Evolutionary conservation across 2,113 vertebrate genomes (phyloP).

Genomic region (Urocolius indicus): DNA sequence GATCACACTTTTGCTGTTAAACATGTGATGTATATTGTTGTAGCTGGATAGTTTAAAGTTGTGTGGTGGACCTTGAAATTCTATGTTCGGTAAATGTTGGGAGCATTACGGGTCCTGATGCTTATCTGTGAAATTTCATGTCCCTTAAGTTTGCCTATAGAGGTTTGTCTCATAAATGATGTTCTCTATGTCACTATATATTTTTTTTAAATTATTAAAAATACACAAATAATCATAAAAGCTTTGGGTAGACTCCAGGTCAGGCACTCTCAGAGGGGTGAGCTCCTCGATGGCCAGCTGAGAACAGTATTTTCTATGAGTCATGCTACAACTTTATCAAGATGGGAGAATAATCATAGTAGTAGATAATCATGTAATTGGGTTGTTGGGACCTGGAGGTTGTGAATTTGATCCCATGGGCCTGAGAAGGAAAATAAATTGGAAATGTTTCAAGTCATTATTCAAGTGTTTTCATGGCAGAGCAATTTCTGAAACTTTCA

Average conservation of each 20-base stretch:
- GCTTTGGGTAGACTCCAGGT: not conserved
- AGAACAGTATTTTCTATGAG: not conserved
- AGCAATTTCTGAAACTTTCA: not conserved
- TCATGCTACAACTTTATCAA: not conserved
- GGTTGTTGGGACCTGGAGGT: not conserved
- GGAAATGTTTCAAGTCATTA: not conserved
- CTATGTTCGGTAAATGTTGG: not conserved
- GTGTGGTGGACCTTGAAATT: not conserved
- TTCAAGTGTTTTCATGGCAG: not conserved
- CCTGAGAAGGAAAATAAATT: not conserved
- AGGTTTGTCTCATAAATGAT: not conserved
- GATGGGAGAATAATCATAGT: not conserved
- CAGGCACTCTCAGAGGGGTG: not conserved
- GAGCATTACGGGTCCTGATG: not conserved
- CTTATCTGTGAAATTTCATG: not conserved
- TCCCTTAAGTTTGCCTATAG: not conserved
- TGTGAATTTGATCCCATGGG: not conserved
- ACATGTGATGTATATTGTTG: not conserved
- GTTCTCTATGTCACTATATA: not conserved
- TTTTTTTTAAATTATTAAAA: not conserved
- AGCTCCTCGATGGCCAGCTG: not conserved
- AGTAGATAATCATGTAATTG: not conserved
- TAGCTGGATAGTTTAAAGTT: not conserved
- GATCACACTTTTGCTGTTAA: not conserved
- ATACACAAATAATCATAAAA: not conserved